These are phyloP conservation scores for Trematocara macrostoma DNA, from an alignment of 2,113 vertebrate genomes.

Conservation along the genomic window DNA sequence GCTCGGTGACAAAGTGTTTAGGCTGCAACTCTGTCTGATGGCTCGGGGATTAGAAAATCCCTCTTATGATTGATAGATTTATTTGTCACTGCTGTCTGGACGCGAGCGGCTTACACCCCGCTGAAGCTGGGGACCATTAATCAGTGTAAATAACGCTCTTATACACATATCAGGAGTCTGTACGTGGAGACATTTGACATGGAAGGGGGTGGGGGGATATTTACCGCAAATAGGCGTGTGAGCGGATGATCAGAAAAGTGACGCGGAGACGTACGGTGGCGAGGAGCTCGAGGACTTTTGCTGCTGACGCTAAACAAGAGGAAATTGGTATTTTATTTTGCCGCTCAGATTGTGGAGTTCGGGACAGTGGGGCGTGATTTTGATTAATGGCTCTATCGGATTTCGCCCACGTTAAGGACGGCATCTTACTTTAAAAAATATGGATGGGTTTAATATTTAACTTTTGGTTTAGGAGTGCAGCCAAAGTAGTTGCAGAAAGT, in stretches of 20 bases:
- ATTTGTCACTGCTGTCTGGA: slow-evolving; percentile 71
- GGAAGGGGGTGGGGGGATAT: slow-evolving; percentile 10
- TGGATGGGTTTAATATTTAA: slow-evolving; percentile 7
- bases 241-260: slow-evolving; percentile 32
- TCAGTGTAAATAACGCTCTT: slow-evolving; percentile 70
- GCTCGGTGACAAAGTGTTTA: slow-evolving; percentile 65
- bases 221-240: slow-evolving; percentile 37
- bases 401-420: background rate
- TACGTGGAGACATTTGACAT: slow-evolving; percentile 60
- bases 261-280: background rate
- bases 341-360: slow-evolving; percentile 8
- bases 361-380: slow-evolving; percentile 31
- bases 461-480: background rate
- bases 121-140: slow-evolving; percentile 65
- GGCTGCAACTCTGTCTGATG: slow-evolving; percentile 66
- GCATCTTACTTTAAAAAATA: slow-evolving; percentile 11
- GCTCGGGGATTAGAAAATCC: slow-evolving; percentile 66
- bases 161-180: slow-evolving; percentile 58
- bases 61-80: slow-evolving; percentile 74
- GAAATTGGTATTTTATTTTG: slow-evolving; percentile 52
- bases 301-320: slow-evolving; percentile 47
- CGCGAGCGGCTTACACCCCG: slow-evolving; percentile 46
- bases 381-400: slow-evolving; percentile 60
- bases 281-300: background rate
- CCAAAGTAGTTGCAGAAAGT: background rate